Percentiles rank a stretch among this genome's conserved stretches.
phyloP scores from a whole-genome alignment of 2,888 invertebrate species.

The Ormyrus labotus region DNA sequence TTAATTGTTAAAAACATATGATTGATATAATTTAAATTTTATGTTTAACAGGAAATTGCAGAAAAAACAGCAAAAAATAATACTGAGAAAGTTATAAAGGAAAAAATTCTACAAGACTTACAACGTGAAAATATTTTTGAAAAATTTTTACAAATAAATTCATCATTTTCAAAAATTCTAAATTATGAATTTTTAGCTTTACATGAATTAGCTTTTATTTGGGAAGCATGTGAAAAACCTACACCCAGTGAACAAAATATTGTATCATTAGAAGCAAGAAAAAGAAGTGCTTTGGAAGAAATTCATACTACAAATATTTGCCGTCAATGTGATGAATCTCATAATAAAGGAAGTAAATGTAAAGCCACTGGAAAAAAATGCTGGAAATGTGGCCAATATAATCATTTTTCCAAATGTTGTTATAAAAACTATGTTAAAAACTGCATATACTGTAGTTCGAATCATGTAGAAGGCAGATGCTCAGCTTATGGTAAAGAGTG shows the following conservation, averaged over 20 bases:
- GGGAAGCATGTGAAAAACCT: slow-evolving; percentile 29
- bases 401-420: slow-evolving; percentile 35
- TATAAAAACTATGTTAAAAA: slow-evolving; percentile 6
- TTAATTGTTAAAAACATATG: not conserved
- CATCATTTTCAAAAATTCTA: slow-evolving; percentile 22
- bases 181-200: slow-evolving; percentile 36
- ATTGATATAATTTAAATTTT: not conserved
- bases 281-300: slow-evolving; percentile 16
- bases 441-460: slow-evolving; percentile 26
- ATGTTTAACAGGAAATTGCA: slow-evolving; percentile 21
- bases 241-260: not conserved
- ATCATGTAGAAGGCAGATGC: slow-evolving; percentile 37
- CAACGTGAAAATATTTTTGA: slow-evolving; percentile 14
- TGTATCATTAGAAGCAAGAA: not conserved
- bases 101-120: slow-evolving; percentile 44
- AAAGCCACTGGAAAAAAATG: slow-evolving; percentile 30
- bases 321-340: slow-evolving; percentile 3
- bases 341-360: slow-evolving; percentile 2
- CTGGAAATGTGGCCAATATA: slow-evolving; percentile 35
- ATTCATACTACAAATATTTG: not conserved
- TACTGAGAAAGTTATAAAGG: slow-evolving; percentile 38
- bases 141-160: slow-evolving; percentile 4
- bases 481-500: slow-evolving; percentile 44
- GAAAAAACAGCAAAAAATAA: slow-evolving; percentile 44
- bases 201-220: slow-evolving; percentile 42